Base-by-base conservation (phyloP, 2,888 invertebrate genomes). In the Lasioglossum vierecki region DNA sequence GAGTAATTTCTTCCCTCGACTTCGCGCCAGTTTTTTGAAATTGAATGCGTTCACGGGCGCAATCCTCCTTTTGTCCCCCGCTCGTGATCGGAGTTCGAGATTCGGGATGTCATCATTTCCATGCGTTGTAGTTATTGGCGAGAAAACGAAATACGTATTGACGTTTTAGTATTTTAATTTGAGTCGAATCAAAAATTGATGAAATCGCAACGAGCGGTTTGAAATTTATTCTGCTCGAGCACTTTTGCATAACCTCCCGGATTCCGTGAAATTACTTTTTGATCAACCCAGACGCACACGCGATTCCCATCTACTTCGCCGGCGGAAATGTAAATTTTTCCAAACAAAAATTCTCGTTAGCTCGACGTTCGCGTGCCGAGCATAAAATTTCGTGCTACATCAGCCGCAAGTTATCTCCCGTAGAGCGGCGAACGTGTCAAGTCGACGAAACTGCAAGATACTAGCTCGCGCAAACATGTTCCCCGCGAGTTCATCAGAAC, bases 281-380 rank as follows among this genome's bases (percentile, higher is more conserved):
- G 60, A 60, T 60, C 60, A 26, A 11, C 0, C 26, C 26, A 26
- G 13, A 13, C 26, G 22, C 26, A 13, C 5, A 0, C 26, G 4
- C 26, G 26, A 13, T 26, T 30, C 60, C 26, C 60, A 60, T 60
- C 26, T 60, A 13, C 60, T 5, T 26, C 26, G 60, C 13, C 26
- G 15, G 15, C 60, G 26, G 26, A 60, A 30, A 60, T 60, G 60
- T 60, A 60, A 60, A 60, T 60, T 26, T 60, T 5, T 13, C 60
- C 26, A 53, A 60, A 30, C 60, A 60, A 60, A 60, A 60, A 60
- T 60, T 26, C 60, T 60, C 60, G 60, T 60, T 60, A 60, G 13
- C 26, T 13, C 26, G 15, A 6, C 13, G 60, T 60, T 30, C 60
- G 26, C 60, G 26, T 26, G 60, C 26, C 5, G 26, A 15, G 60